Evolutionary conservation across 2,888 invertebrate species (phyloP).

Genomic region (Dendrolimus pini): DNA sequence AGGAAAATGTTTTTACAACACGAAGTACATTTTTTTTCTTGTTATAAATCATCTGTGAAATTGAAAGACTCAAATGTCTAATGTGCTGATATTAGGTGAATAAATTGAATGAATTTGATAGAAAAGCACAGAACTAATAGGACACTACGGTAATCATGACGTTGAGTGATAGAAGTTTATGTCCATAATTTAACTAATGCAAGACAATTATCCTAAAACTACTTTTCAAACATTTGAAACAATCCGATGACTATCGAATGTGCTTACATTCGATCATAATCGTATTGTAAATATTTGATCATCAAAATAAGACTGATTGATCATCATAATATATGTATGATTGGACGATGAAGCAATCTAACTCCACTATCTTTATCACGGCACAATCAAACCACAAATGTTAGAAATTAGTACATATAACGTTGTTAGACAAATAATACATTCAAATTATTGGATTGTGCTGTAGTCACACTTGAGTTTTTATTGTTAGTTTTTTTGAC

Average conservation of each 20-base stretch:
- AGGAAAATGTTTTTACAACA: too few species aligned
- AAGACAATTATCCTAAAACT: not conserved
- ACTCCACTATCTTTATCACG: constrained; percentile 29
- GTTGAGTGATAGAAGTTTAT: too few species aligned
- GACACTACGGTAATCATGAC: too few species aligned
- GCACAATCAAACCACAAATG: constrained; percentile 30
- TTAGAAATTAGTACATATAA: constrained; percentile 12
- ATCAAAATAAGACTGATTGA: not conserved
- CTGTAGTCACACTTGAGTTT: not conserved
- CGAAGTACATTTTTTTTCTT: too few species aligned
- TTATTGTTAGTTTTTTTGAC: too few species aligned
- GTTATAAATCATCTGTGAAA: too few species aligned
- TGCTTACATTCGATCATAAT: not conserved
- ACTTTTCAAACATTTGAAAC: not conserved
- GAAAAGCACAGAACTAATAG: too few species aligned
- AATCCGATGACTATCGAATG: not conserved
- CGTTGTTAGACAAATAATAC: constrained; percentile 18
- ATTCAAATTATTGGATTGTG: constrained; percentile 4
- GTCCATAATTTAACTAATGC: too few species aligned
- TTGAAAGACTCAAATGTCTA: too few species aligned
- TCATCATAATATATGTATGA: not conserved
- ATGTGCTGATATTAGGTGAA: too few species aligned
- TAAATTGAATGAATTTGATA: too few species aligned
- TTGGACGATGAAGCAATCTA: constrained; percentile 35
- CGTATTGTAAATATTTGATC: not conserved